Evolutionary conservation across 2,797 vertebrate genomes (phyloP).

Genomic region (Lophotriccus pileatus): DNA sequence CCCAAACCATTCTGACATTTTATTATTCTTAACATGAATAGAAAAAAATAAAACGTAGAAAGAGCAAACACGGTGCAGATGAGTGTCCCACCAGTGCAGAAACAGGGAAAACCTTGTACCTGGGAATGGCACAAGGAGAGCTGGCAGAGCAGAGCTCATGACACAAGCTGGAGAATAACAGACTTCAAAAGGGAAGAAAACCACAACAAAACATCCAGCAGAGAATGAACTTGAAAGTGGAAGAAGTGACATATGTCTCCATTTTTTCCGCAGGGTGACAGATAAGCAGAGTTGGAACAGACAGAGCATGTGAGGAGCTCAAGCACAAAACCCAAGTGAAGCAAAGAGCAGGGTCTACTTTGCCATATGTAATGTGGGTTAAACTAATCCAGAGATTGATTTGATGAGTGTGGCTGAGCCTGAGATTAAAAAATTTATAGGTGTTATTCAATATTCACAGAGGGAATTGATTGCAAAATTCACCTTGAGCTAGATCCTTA

Average conservation of each 20-base stretch:
- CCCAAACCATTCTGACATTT: not conserved
- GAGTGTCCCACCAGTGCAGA: accelerated
- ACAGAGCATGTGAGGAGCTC: not conserved
- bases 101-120: not conserved
- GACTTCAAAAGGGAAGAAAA: not conserved
- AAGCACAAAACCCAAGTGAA: not conserved
- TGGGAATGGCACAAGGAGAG: not conserved
- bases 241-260: not conserved
- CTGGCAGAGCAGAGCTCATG: not conserved
- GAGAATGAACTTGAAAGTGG: not conserved
- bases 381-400: not conserved
- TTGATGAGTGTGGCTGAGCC: not conserved
- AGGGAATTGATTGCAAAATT: not conserved
- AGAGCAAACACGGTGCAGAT: accelerated
- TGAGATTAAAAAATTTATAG: not conserved
- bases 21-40: not conserved
- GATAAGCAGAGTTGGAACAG: not conserved
- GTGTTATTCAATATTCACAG: not conserved
- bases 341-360: not conserved
- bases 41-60: not conserved
- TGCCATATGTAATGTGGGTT: accelerated
- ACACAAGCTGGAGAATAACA: not conserved
- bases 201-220: no score
- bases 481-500: not conserved
- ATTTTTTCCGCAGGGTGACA: not conserved